Conservation (phyloP, 2,888 invertebrate genomes). For the Spodoptera littoralis region DNA sequence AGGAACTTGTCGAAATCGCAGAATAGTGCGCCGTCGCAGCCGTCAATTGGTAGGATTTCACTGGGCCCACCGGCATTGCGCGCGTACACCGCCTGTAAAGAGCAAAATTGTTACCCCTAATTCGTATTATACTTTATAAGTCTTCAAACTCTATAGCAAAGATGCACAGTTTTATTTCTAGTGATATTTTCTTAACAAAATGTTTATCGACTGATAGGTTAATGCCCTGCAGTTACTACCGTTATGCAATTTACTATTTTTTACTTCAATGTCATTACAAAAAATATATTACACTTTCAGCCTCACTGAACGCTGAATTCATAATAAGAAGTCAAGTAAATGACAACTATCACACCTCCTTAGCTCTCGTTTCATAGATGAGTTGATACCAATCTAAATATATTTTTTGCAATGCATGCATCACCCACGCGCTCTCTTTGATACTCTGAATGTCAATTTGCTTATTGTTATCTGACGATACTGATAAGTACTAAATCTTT, state of each 20-base stretch:
- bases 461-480: slow-evolving; percentile 13
- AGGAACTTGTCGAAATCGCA: slow-evolving; percentile 87
- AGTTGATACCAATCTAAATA: not conserved
- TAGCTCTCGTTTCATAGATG: too few species aligned
- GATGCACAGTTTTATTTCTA: not conserved
- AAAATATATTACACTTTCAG: not conserved
- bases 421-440: slow-evolving; percentile 6
- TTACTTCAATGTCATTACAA: not conserved
- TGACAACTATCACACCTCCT: too few species aligned
- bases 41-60: slow-evolving; percentile 76
- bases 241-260: slow-evolving; percentile 1
- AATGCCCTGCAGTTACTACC: not conserved
- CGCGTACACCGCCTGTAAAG: slow-evolving; percentile 83
- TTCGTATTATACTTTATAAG: not conserved
- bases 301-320: too few species aligned
- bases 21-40: slow-evolving; percentile 77
- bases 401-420: slow-evolving; percentile 11
- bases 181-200: too few species aligned
- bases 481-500: slow-evolving; percentile 11
- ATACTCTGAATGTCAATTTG: not conserved
- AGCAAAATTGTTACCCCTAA: slow-evolving; percentile 3
- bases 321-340: too few species aligned
- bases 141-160: not conserved
- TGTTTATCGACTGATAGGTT: not conserved
- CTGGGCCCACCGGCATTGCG: slow-evolving; percentile 77